phyloP scores from a whole-genome alignment of 2,797 vertebrate genomes.

The Centropyge bicolor region DNA sequence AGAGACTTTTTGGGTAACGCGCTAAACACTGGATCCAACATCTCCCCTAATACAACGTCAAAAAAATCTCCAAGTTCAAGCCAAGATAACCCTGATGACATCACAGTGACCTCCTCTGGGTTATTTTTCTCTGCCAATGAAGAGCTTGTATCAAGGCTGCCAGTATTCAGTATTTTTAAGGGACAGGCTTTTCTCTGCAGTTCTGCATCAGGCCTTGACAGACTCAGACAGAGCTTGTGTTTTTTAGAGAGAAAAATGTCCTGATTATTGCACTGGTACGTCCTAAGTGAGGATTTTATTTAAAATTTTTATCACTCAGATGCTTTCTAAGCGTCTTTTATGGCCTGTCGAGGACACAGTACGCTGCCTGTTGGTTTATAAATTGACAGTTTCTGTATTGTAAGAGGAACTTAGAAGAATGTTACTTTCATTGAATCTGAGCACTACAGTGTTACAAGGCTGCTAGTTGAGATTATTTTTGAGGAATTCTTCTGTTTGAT shows the following conservation, averaged over 20 bases:
- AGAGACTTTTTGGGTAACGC: too few species aligned
- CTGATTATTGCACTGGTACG: conserved; percentile 38
- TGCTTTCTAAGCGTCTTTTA: neutral
- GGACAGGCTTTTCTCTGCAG: neutral
- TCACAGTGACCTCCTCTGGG: neutral
- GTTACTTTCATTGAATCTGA: conserved; percentile 33
- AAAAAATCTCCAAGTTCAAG: neutral
- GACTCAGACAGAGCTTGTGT: neutral
- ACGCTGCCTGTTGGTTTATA: neutral
- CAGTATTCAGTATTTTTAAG: neutral
- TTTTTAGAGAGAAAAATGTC: neutral
- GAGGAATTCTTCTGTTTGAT: conserved; percentile 10
- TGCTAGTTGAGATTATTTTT: conserved; percentile 37
- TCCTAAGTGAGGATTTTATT: neutral
- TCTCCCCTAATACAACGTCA: neutral
- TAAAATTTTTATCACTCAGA: neutral
- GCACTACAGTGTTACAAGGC: conserved; percentile 36
- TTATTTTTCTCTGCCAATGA: neutral
- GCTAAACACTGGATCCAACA: conserved; percentile 3
- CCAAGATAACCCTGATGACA: neutral
- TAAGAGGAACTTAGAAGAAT: conserved; percentile 44
- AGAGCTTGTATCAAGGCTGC: neutral
- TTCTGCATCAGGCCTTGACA: conserved; percentile 17
- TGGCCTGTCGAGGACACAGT: conserved; percentile 11
- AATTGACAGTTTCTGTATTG: conserved; percentile 29